Percentiles rank a stretch among this genome's conserved stretches.
Conservation (phyloP, 2,888 invertebrate species). For the Hermaeophaga mercurialis region DNA sequence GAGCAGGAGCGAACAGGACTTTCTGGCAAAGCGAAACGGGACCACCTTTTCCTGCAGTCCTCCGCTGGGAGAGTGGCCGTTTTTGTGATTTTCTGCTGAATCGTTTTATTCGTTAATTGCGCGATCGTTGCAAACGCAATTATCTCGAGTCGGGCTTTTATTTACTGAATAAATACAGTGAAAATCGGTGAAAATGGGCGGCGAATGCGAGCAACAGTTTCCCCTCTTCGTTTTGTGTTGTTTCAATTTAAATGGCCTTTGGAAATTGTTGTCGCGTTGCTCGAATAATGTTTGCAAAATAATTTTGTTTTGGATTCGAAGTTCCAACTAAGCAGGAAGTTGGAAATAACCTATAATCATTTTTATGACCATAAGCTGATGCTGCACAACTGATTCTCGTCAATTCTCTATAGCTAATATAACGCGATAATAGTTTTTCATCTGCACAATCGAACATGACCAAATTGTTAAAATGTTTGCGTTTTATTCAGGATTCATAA, state of each 20-base stretch:
- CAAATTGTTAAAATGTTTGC: background rate
- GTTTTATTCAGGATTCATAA: background rate
- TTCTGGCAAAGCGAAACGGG: constrained; percentile 6
- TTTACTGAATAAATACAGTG: constrained; percentile 55
- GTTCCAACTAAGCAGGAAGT: constrained; percentile 18
- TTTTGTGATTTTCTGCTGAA: constrained; percentile 53
- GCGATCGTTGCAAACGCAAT: constrained; percentile 57
- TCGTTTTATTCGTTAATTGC: constrained; percentile 56
- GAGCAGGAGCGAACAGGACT: constrained; percentile 4
- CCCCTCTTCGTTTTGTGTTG: constrained; percentile 29
- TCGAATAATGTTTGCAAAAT: constrained; percentile 37
- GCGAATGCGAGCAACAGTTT: constrained; percentile 50
- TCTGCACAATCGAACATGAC: background rate
- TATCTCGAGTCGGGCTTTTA: constrained; percentile 54
- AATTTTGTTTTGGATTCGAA: constrained; percentile 26
- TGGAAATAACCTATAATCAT: constrained; percentile 20
- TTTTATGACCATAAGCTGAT: constrained; percentile 13
- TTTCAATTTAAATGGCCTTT: constrained; percentile 32
- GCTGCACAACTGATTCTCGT: constrained; percentile 14
- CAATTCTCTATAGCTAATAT: background rate
- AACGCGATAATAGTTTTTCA: background rate
- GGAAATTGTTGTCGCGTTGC: constrained; percentile 40
- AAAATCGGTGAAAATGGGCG: constrained; percentile 43
- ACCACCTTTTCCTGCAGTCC: constrained; percentile 13
- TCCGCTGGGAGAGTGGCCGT: constrained; percentile 28